A percentile compares a stretch with the other conserved stretches of the same genome.
Conservation (phyloP, 2,113 vertebrate species). For the Mormyrus lacerda region DNA sequence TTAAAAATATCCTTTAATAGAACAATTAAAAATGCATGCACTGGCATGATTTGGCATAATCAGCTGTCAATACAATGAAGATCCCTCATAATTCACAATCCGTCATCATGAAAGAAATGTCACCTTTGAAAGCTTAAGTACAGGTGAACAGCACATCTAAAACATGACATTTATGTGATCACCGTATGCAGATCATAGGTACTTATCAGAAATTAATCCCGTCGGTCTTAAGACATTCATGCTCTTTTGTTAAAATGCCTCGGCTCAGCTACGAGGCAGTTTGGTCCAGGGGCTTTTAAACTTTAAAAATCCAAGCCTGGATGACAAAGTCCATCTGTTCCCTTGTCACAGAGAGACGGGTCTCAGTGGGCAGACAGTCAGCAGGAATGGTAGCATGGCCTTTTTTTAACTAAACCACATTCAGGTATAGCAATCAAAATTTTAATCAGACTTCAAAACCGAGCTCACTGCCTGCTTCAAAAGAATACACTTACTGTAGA, state of each 20-base stretch:
- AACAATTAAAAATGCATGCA: neutral
- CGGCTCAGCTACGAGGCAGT: neutral
- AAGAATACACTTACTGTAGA: neutral
- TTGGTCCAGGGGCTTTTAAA: neutral
- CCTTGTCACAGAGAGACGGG: neutral
- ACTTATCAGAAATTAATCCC: neutral
- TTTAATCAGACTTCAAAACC: slow-evolving; percentile 8
- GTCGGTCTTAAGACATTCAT: neutral
- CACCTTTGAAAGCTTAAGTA: neutral
- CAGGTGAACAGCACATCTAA: neutral
- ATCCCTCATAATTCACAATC: neutral
- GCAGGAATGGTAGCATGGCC: neutral
- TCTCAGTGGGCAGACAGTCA: neutral
- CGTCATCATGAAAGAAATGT: neutral
- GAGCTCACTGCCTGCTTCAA: neutral
- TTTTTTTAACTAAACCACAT: slow-evolving; percentile 5
- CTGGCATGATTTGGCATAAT: neutral
- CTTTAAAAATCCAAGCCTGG: neutral
- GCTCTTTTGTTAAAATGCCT: neutral
- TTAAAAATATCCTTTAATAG: neutral
- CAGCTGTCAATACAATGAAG: neutral
- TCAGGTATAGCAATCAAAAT: neutral
- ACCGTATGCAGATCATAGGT: neutral
- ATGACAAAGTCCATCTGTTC: neutral
- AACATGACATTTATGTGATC: neutral